Evolutionary conservation across 2,113 vertebrate genomes (phyloP).

Genomic region (Aspiorhynchus laticeps): DNA sequence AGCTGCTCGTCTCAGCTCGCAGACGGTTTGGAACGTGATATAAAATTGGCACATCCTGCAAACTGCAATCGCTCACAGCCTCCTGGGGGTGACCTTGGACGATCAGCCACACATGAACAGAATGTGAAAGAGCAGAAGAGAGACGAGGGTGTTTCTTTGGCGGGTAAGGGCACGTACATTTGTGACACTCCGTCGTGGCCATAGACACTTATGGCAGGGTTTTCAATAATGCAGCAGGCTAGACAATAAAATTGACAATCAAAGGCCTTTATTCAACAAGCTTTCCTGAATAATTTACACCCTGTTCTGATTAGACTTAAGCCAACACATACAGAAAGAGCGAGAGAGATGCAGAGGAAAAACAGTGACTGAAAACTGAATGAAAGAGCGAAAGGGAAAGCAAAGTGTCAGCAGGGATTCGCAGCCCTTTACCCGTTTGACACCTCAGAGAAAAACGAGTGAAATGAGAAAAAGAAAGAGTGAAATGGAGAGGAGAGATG

Average conservation of each 20-base stretch:
- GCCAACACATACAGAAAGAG: background rate
- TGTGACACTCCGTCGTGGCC: conserved; percentile 59
- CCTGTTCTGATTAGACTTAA: conserved; percentile 72
- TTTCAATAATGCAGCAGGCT: conserved; percentile 75
- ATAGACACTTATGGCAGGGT: conserved; percentile 59
- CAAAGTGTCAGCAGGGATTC: background rate
- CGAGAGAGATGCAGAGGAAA: conserved; percentile 5
- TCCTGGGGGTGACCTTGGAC: conserved; percentile 45
- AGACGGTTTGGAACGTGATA: background rate
- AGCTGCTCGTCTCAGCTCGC: background rate
- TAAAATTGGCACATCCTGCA: background rate
- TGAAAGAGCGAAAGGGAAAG: conserved; percentile 29
- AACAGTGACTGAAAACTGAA: background rate
- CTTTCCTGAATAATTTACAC: conserved; percentile 76
- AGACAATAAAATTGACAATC: conserved; percentile 77
- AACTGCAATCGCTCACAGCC: background rate
- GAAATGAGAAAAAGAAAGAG: conserved; percentile 5
- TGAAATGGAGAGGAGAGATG: conserved; percentile 20
- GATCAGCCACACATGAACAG: conserved; percentile 2
- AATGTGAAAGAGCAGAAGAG: conserved; percentile 26
- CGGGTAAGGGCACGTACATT: conserved; percentile 53
- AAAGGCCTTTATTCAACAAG: conserved; percentile 68
- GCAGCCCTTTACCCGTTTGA: background rate
- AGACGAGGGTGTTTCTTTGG: conserved; percentile 54
- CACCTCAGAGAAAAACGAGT: background rate